Evolutionary conservation across 2,888 invertebrate species (phyloP), one percentile per base, ranked within the genome.

Genomic region (Physocephala rufipes): DNA sequence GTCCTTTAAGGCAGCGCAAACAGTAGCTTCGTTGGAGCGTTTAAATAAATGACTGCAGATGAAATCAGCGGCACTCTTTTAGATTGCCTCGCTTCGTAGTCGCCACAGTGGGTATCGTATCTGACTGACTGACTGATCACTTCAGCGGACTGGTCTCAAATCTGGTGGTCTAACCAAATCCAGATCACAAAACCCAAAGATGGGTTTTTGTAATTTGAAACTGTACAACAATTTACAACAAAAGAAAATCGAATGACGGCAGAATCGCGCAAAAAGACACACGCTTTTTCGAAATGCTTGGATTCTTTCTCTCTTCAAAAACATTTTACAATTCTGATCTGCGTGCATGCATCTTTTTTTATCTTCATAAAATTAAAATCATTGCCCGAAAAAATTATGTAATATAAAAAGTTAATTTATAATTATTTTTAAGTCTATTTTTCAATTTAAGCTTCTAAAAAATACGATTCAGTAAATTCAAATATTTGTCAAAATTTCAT

Each of bases 1-100:
- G 36, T 36, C 47, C n/a, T 30, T 30, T 15, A 7, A 4, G 12
- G 47, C 15, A 7, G 21, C 36, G 36, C 19, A 58, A 24, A 67
- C 67, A 67, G 68, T 62, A 62, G 68, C 72, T 72, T 74, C 76
- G 73, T 70, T 67, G 74, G 76, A 78, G 78, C 78, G 77, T 78
- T 76, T 76, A 77, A 78, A 78, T 77, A 77, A 78, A 78, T 78
- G 77, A 76, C 78, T 67, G 63, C 71, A 74, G 78, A 78, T 78
- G 76, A 73, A 74, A 78, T 78, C 78, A 74, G 67, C 70, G 61
- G 62, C 36, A 55, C 64, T 70, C 47, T 63, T 64, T 63, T 45
- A 12, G 28, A 61, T 19, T 51, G 66, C 69, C 21, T 19, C 21
- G 2, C 21, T 53, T 36, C 65, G 74, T 45, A 30, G 67, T 67